These are phyloP conservation scores for Ptiloglossa arizonensis DNA, from an alignment of 1,140 invertebrate species.

Conservation along the genomic window DNA sequence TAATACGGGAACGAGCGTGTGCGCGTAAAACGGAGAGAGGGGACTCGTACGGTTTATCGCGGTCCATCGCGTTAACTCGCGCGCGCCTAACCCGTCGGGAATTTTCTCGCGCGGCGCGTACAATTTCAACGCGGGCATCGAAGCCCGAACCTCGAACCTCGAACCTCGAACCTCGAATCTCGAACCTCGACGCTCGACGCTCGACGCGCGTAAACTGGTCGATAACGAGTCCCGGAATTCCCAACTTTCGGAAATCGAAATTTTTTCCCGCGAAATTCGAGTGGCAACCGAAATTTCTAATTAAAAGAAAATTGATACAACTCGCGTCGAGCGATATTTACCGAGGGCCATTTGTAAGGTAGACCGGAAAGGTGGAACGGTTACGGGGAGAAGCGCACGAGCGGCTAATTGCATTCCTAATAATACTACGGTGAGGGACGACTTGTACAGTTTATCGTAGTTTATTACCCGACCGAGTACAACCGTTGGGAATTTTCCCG, in stretches of 20 bases:
- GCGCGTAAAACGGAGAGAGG: neutral
- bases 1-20: neutral
- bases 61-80: conserved; percentile 29
- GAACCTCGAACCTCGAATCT: no score
- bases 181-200: neutral
- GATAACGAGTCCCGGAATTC: neutral
- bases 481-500: conserved; percentile 43
- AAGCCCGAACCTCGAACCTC: neutral
- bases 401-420: conserved; percentile 57
- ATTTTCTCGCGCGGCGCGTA: conserved; percentile 22
- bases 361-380: neutral
- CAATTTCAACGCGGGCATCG: conserved; percentile 31
- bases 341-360: neutral
- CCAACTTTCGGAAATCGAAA: neutral
- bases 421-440: conserved; percentile 29
- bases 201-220: conserved; percentile 25
- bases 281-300: neutral
- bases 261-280: neutral
- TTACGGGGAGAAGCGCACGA: conserved; percentile 16
- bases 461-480: conserved; percentile 30
- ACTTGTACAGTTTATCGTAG: conserved; percentile 43
- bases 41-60: conserved; percentile 24
- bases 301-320: conserved; percentile 11
- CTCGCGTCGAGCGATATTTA: conserved; percentile 2
- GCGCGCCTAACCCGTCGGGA: neutral